These are phyloP conservation scores for Grammomys surdaster DNA, from an alignment of 2,113 vertebrate species.

Conservation along the genomic window DNA sequence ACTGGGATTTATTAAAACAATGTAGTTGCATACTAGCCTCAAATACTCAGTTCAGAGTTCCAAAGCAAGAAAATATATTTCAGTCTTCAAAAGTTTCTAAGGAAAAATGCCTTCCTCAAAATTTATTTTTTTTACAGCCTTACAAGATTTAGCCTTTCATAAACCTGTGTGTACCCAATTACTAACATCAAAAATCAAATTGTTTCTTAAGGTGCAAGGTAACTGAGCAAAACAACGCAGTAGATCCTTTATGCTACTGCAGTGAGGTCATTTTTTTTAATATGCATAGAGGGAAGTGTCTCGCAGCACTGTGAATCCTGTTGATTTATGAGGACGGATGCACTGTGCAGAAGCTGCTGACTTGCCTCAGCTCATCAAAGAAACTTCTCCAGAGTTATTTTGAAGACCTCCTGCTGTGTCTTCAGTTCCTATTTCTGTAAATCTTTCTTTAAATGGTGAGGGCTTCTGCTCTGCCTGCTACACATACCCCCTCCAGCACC, in stretches of 20 bases:
- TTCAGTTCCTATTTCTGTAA: constrained; percentile 60
- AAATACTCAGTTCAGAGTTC: background rate
- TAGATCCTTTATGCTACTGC: background rate
- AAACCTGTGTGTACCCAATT: background rate
- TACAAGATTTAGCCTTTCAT: constrained; percentile 30
- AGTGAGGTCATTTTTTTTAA: constrained; percentile 4
- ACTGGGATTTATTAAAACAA: background rate
- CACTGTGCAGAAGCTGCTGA: constrained; percentile 48
- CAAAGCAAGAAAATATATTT: background rate
- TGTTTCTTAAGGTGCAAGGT: constrained; percentile 10
- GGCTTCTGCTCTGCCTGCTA: background rate
- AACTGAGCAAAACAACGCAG: constrained; percentile 28
- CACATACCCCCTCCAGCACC: background rate
- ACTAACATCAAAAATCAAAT: constrained; percentile 61
- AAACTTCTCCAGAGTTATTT: constrained; percentile 66
- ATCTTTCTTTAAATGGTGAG: constrained; percentile 49
- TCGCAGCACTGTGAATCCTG: constrained; percentile 60
- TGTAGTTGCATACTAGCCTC: background rate
- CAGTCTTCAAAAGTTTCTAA: background rate
- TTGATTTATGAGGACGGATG: constrained; percentile 63
- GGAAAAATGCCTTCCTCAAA: constrained; percentile 5
- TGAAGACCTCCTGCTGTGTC: constrained; percentile 65
- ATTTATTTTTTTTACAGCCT: background rate
- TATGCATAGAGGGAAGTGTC: constrained; percentile 17
- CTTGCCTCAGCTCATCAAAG: constrained; percentile 72